Evolutionary conservation across 1,140 invertebrate species (phyloP).

Genomic region (Leptopilina clavipes): DNA sequence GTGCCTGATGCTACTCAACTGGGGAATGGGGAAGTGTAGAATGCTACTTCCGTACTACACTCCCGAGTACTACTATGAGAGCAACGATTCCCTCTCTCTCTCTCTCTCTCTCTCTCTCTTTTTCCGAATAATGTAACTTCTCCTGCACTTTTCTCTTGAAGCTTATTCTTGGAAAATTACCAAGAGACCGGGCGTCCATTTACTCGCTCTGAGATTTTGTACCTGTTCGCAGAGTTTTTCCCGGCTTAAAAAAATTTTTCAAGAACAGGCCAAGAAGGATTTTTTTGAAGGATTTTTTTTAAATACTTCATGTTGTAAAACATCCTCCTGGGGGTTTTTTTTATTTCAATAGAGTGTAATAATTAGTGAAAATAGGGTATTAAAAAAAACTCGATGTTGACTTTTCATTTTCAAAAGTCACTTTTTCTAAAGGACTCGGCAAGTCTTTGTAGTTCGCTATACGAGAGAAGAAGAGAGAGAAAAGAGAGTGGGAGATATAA

Average conservation of each 20-base stretch:
- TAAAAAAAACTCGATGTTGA: neutral
- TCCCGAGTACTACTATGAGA: conserved; percentile 10
- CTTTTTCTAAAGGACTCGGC: neutral
- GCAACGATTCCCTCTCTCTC: no score
- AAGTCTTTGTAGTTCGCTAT: neutral
- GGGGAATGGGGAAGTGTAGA: conserved; percentile 27
- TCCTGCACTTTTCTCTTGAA: conserved; percentile 41
- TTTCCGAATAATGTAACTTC: conserved; percentile 44
- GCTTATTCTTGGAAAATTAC: conserved; percentile 43
- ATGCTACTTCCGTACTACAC: neutral
- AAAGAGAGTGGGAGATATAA: neutral
- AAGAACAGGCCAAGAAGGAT: neutral
- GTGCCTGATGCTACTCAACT: conserved; percentile 6
- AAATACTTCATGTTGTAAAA: neutral
- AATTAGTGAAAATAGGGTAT: neutral
- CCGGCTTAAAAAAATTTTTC: neutral
- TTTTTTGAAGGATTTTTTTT: no score
- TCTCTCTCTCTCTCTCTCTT: neutral
- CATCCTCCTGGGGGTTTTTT: neutral
- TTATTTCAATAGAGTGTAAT: neutral
- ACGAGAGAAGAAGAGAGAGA: neutral
- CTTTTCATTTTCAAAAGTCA: neutral
- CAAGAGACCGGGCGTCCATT: neutral
- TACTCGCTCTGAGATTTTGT: neutral
- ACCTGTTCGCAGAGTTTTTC: conserved; percentile 8